Evolutionary conservation across 1,140 invertebrate species (phyloP).

Genomic region (Bombus consobrinus): DNA sequence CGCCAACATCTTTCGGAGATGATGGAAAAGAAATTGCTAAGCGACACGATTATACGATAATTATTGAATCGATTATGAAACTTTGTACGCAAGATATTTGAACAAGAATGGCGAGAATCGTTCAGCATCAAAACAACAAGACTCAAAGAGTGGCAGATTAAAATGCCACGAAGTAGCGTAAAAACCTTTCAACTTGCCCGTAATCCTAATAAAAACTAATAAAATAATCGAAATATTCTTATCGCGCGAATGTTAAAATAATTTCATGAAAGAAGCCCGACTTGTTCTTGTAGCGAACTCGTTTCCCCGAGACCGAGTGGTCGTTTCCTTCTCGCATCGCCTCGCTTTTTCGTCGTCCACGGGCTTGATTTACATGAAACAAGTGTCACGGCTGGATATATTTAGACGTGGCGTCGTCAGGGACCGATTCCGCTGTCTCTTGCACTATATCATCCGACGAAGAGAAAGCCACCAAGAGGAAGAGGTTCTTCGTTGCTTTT

Average conservation of each 20-base stretch:
- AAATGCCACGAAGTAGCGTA: no score
- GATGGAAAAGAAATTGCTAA: no score
- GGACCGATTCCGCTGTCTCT: conserved; percentile 32
- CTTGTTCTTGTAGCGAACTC: not conserved
- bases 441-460: conserved; percentile 34
- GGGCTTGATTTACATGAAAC: conserved; percentile 79
- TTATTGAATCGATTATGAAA: no score
- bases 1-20: no score
- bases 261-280: no score
- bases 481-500: not conserved
- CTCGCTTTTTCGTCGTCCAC: conserved; percentile 53
- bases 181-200: no score
- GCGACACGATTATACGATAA: no score
- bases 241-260: not conserved
- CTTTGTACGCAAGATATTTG: no score
- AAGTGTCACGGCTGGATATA: conserved; percentile 76
- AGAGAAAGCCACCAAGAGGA: conserved; percentile 19
- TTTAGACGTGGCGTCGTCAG: conserved; percentile 62
- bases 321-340: conserved; percentile 7
- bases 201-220: not conserved
- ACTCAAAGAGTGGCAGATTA: no score
- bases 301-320: not conserved
- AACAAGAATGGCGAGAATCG: no score
- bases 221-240: not conserved
- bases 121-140: no score